These are phyloP conservation scores for Nymphalis urticae DNA, from an alignment of 2,888 invertebrate genomes.

Conservation along the genomic window DNA sequence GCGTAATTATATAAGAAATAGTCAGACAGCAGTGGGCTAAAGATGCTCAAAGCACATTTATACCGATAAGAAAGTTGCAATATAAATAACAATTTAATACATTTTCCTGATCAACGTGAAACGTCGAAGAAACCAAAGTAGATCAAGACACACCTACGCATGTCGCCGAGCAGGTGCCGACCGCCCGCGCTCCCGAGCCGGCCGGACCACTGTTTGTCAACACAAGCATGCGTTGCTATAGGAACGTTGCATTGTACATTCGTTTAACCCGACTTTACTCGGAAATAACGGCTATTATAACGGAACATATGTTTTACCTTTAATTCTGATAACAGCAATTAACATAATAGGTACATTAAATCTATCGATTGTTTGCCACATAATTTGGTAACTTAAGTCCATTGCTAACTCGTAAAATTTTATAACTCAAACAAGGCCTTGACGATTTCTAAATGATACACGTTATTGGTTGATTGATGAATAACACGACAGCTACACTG, in stretches of 20 bases:
- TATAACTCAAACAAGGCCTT: slow-evolving; percentile 51
- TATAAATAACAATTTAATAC: neutral
- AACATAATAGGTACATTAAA: neutral
- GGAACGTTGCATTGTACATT: neutral
- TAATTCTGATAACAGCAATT: neutral
- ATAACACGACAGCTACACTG: slow-evolving; percentile 45
- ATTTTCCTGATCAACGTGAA: slow-evolving; percentile 8
- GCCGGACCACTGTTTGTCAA: slow-evolving; percentile 25
- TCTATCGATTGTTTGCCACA: slow-evolving; percentile 31
- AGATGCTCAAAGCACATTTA: too few relatives aligned
- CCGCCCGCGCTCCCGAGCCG: slow-evolving; percentile 14
- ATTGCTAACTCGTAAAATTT: slow-evolving; percentile 61
- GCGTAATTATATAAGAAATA: too few relatives aligned
- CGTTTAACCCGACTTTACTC: slow-evolving; percentile 7
- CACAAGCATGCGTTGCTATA: slow-evolving; percentile 1
- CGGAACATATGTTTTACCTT: neutral
- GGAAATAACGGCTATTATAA: neutral
- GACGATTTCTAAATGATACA: slow-evolving; percentile 62
- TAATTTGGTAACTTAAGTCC: slow-evolving; percentile 53
- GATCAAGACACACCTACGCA: slow-evolving; percentile 27
- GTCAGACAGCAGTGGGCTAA: too few relatives aligned
- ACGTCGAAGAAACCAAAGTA: slow-evolving; percentile 16
- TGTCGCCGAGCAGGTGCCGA: slow-evolving; percentile 19
- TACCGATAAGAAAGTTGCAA: neutral
- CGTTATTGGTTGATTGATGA: slow-evolving; percentile 58